Base-by-base conservation (phyloP, 2,797 vertebrate genomes). In the Tauraco hartlaubi region DNA sequence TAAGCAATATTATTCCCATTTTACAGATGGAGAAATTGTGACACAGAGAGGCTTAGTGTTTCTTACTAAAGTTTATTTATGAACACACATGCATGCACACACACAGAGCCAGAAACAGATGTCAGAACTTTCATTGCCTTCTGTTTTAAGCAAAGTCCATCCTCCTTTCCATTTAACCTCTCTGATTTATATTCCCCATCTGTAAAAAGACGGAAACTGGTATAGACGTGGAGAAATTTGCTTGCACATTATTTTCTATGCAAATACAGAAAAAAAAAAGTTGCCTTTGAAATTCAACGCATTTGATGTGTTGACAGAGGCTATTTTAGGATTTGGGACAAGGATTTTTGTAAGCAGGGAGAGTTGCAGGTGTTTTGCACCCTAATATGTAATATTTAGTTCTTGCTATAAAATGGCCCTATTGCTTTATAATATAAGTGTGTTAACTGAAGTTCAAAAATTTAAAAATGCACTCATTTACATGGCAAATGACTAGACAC, bases 1-100 rank as follows among this genome's bases (percentile, higher is more conserved):
- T 97, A 97, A 97, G 96, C 95, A 97, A 94, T 94, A 85, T 96
- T 97, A 96, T 96, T 97, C 95, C 96, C 96, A 78, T 97, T 97
- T 97, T 97, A 97, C 96, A 97, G 95, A 96, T 94, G 93, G 96
- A 96, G 96, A 97, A 97, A 85, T 91, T 78, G 96, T 95, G 96
- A 96, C 90, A 95, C 97, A 97, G 97, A 97, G 97, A 97, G 96
- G 95, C 94, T 92, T 94, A 94, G 85, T 66, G 66, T 94, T 95
- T 90, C 43, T 79, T 83, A 46, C 44, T 67, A 43, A 86, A 77
- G 83, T 68, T 92, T 74, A 71, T 85, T 94, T 92, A 68, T 83
- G 52, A 81, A 61, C 64, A 81, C 31, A 31, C 69, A 62, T 88
- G 74, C 85, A 74, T 85, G 74, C 81, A 85, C 71, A 79, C 66